Percentiles rank a stretch among this genome's conserved stretches.
Conservation (phyloP, 2,888 invertebrate genomes). For the Eupithecia pulchellata region DNA sequence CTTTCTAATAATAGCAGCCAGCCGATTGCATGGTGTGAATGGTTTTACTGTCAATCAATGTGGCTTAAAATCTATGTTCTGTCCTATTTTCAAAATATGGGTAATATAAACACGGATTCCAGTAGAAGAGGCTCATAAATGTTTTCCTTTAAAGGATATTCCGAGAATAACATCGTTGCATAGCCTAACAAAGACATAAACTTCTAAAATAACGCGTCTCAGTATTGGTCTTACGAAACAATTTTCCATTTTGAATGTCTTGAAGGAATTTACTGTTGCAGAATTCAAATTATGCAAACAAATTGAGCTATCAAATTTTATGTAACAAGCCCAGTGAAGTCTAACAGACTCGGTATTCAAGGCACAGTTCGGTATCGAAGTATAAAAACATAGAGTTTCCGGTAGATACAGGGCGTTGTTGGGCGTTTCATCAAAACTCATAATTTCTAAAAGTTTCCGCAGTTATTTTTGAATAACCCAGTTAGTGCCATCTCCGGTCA, state of each 20-base stretch:
- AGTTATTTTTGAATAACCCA: conserved; percentile 78
- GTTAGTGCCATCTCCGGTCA: conserved; percentile 62
- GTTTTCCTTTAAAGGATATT: conserved; percentile 15
- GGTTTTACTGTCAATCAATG: conserved; percentile 33
- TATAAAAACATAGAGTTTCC: conserved; percentile 70
- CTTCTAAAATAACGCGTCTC: conserved; percentile 28
- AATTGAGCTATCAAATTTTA: conserved; percentile 42
- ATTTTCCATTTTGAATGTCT: conserved; percentile 32
- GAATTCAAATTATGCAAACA: conserved; percentile 37
- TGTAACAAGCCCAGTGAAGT: conserved; percentile 35
- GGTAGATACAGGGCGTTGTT: conserved; percentile 61
- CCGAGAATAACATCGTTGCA: conserved; percentile 18
- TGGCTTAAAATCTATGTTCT: conserved; percentile 15
- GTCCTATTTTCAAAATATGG: not conserved
- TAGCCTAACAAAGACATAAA: conserved; percentile 28
- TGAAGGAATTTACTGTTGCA: conserved; percentile 29
- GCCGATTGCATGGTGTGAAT: conserved; percentile 26
- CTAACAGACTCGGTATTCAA: conserved; percentile 38
- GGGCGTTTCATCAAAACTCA: conserved; percentile 81
- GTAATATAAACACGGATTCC: conserved; percentile 1
- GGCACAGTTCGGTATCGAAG: conserved; percentile 48
- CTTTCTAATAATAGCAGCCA: conserved; percentile 36
- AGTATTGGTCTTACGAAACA: conserved; percentile 24
- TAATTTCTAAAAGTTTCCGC: conserved; percentile 80
- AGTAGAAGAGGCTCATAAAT: conserved; percentile 10